phyloP scores from a whole-genome alignment of 2,797 vertebrate genomes.

The Echeneis naucrates region DNA sequence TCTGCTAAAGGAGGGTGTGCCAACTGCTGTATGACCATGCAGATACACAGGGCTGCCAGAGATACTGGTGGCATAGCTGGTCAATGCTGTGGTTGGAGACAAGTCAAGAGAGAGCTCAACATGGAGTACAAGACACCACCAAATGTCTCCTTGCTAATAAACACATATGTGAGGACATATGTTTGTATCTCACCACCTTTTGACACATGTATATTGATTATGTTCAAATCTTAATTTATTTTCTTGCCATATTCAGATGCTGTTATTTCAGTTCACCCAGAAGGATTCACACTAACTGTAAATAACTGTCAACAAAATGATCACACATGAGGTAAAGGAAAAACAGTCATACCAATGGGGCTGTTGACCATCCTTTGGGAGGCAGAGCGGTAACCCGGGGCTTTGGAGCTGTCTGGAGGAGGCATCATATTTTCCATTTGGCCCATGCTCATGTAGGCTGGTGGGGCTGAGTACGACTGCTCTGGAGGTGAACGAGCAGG shows the following conservation, averaged over 20 bases:
- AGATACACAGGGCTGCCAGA: slow-evolving; percentile 95
- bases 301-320: background rate
- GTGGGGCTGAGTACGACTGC: slow-evolving; percentile 91
- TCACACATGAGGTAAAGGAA: background rate
- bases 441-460: slow-evolving; percentile 92
- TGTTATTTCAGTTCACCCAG: background rate
- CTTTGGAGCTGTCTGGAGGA: slow-evolving; percentile 93
- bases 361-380: slow-evolving; percentile 94
- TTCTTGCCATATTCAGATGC: too few relatives aligned
- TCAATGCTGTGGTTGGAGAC: slow-evolving; percentile 88
- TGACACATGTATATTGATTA: background rate
- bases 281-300: background rate
- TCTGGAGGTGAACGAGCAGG: slow-evolving; percentile 92
- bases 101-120: slow-evolving; percentile 59
- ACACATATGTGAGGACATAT: background rate
- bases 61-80: slow-evolving; percentile 95
- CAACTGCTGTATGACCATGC: slow-evolving; percentile 91
- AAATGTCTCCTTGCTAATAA: background rate
- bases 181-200: background rate
- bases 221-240: background rate
- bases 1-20: slow-evolving; percentile 96
- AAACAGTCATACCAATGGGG: slow-evolving; percentile 87
- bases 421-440: slow-evolving; percentile 93
- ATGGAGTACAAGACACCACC: background rate
- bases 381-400: slow-evolving; percentile 94